Base-by-base conservation (phyloP, 2,113 vertebrate genomes). In the Balaenoptera acutorostrata region DNA sequence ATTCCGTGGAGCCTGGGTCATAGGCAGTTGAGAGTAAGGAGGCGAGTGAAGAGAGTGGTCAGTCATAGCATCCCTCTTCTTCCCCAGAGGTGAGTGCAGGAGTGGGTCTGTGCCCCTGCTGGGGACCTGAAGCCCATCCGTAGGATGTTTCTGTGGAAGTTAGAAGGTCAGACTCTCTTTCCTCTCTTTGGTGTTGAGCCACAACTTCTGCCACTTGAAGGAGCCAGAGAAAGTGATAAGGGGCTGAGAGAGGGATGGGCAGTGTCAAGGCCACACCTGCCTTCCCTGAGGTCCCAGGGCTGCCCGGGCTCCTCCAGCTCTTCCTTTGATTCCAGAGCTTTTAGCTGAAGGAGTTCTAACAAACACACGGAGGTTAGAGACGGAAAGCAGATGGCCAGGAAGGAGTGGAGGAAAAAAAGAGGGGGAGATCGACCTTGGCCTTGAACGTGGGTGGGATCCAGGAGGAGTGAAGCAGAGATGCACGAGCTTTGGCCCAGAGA, bases 51-150 rank as follows among this genome's bases (percentile, higher is more conserved):
- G 23, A 49, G 25, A n/a, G 31, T 21, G 59, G 9, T 36, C 17
- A 8, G 14, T 27, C 33, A 0, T 0, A 8, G 71, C 14, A 6
- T 49, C 66, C 18, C 0, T 46, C 59, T 66, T 61, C 52, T 36
- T 21, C 57, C 83, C 77, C 61, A 4, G 55, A 33, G n/a, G 14
- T 29, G 27, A 31, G 39, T 1, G 25, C 14, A 27, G 33, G 83
- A 4, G 13, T 0, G 14, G 33, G 14, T 13, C 52, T 33, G 59
- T 2, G 7, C 12, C 66, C 80, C 31, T 4, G 33, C 33, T 3
- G 13, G 66, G 12, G n/a, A 17, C 11, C 5, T 0, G 11, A 21
- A 3, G 71, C n/a, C 55, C 5, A 7, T 31, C 59, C 27, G 0
- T 27, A 33, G 25, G 46, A 8, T 23, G 33, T 25, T 12, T 78